Conservation (phyloP, 2,113 vertebrate genomes). For the Rhynchomys soricoides region DNA sequence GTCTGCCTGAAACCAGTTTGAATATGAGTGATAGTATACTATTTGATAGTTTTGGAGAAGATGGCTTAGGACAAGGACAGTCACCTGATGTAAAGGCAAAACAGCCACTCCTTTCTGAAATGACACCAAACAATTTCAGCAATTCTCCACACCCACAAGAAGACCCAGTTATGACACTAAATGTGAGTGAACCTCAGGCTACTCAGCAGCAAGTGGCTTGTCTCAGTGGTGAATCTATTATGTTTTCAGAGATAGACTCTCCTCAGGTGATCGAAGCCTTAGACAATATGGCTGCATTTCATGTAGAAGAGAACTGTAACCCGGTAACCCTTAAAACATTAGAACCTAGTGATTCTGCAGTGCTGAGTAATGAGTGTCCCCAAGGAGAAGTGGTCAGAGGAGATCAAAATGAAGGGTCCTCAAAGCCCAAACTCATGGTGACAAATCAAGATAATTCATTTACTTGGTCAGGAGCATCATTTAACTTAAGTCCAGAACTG, state of each 20-base stretch:
- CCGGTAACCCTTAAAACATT: constrained; percentile 42
- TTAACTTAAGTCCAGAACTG: constrained; percentile 92
- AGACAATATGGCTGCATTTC: constrained; percentile 59
- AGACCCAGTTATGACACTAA: background rate
- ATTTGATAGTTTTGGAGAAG: constrained; percentile 93
- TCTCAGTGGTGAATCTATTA: constrained; percentile 84
- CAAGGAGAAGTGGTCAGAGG: constrained; percentile 47
- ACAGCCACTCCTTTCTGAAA: constrained; percentile 68
- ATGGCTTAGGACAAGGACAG: constrained; percentile 77
- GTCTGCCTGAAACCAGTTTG: constrained; percentile 84
- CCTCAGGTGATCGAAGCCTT: constrained; percentile 87
- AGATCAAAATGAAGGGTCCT: constrained; percentile 64
- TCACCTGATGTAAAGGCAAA: constrained; percentile 45
- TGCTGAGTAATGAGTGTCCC: background rate
- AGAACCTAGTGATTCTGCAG: constrained; percentile 51
- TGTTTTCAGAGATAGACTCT: constrained; percentile 91
- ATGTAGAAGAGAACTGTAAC: constrained; percentile 52
- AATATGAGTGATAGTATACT: constrained; percentile 94
- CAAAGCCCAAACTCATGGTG: constrained; percentile 59
- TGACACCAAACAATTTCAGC: background rate
- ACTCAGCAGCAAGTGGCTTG: constrained; percentile 26
- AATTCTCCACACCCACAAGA: background rate
- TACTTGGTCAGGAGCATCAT: constrained; percentile 68
- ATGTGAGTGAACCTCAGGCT: constrained; percentile 49
- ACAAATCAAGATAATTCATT: constrained; percentile 54